Evolutionary conservation across 2,113 vertebrate genomes (phyloP).

Genomic region (Bombycilla garrulus): DNA sequence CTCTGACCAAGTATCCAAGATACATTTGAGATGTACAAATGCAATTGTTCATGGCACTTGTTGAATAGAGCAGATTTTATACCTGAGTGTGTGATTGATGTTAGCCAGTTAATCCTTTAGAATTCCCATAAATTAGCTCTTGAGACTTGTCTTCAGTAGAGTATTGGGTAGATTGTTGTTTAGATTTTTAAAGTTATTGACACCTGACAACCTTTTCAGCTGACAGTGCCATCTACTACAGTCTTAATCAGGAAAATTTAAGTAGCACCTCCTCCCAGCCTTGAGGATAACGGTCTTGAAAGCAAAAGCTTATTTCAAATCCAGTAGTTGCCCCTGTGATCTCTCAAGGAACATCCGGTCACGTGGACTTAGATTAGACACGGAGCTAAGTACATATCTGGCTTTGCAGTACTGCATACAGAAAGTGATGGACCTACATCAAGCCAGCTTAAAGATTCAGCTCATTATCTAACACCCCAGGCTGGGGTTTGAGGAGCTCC

Average conservation of each 20-base stretch:
- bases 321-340: neutral
- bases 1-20: neutral
- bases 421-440: neutral
- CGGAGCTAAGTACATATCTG: neutral
- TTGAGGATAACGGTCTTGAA: neutral
- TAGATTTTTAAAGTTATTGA: neutral
- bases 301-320: neutral
- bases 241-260: neutral
- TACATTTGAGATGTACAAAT: neutral
- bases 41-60: neutral
- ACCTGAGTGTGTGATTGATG: neutral
- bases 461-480: neutral
- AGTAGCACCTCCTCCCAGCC: neutral
- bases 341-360: neutral
- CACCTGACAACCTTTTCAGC: neutral
- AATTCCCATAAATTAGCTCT: neutral
- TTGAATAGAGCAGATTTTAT: neutral
- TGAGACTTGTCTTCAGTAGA: neutral
- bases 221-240: neutral
- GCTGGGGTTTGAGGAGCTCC: neutral
- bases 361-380: neutral
- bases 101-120: neutral
- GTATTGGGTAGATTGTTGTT: neutral
- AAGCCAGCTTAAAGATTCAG: neutral
- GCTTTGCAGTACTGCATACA: neutral